These are phyloP conservation scores for Diaphora mendica DNA, from an alignment of 2,888 invertebrate genomes.

Conservation along the genomic window DNA sequence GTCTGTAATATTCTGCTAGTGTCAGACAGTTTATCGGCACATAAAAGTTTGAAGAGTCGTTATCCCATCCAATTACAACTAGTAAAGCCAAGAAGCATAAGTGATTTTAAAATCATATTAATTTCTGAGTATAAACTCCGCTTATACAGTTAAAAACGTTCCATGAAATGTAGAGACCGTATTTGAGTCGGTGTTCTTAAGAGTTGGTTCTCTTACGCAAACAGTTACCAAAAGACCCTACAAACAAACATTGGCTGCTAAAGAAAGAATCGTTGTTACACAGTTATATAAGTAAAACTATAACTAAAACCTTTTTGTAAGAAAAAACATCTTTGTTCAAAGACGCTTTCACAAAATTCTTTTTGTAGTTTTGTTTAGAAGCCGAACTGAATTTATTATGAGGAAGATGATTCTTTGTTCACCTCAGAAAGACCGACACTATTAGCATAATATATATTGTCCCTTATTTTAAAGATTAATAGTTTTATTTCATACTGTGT, in stretches of 20 bases:
- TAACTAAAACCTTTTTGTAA: constrained; percentile 22
- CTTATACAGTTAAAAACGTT: neutral
- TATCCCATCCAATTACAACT: neutral
- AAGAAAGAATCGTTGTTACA: neutral
- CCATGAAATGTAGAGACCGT: neutral
- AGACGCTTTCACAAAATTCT: constrained; percentile 48
- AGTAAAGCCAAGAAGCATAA: neutral
- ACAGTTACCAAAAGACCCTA: neutral
- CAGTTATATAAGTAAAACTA: constrained; percentile 20
- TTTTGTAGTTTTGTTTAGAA: constrained; percentile 51
- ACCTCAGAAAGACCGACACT: constrained; percentile 48
- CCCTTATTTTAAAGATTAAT: constrained; percentile 55
- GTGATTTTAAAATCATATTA: neutral
- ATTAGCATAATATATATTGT: constrained; percentile 58
- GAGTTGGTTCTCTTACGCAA: neutral
- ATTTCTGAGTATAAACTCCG: too few relatives aligned
- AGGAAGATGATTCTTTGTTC: constrained; percentile 48
- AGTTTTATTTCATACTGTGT: constrained; percentile 44
- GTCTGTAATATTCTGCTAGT: neutral
- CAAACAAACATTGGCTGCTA: neutral
- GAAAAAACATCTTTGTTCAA: constrained; percentile 46
- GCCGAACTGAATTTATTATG: constrained; percentile 56
- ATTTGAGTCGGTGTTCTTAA: neutral
- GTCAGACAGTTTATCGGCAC: neutral
- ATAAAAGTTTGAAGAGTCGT: neutral